phyloP scores from a whole-genome alignment of 2,113 vertebrate species.

The Dendropsophus ebraccatus region DNA sequence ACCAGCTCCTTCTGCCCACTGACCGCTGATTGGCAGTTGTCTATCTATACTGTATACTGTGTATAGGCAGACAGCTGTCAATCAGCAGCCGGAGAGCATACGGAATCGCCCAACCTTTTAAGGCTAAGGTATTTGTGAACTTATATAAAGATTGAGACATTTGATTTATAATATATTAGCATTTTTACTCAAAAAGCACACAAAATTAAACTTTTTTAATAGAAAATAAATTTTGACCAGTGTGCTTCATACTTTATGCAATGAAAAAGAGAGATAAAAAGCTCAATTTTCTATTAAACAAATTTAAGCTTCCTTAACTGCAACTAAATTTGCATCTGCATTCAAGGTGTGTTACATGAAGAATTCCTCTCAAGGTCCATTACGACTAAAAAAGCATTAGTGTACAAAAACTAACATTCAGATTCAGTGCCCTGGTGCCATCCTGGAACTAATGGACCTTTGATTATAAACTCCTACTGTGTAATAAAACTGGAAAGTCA shows the following conservation, averaged over 20 bases:
- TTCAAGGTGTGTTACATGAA: neutral
- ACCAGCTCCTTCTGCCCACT: too few relatives aligned
- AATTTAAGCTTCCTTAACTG: neutral
- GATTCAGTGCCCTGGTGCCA: neutral
- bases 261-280: neutral
- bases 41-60: too few relatives aligned
- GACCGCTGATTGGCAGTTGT: too few relatives aligned
- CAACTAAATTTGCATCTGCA: neutral
- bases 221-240: neutral
- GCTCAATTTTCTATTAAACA: neutral
- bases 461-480: neutral
- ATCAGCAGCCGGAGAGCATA: too few relatives aligned
- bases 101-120: too few relatives aligned
- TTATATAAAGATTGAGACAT: too few relatives aligned
- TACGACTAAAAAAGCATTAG: neutral
- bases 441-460: constrained; percentile 13
- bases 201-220: too few relatives aligned
- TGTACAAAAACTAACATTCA: constrained; percentile 1
- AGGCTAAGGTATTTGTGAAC: too few relatives aligned
- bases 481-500: constrained; percentile 18
- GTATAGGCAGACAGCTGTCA: too few relatives aligned
- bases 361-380: neutral
- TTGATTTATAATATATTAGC: too few relatives aligned
- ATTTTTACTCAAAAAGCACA: too few relatives aligned
- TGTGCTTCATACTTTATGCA: neutral